These are phyloP conservation scores for Halcyon malimbica DNA, from an alignment of 2,113 vertebrate species.

Conservation along the genomic window DNA sequence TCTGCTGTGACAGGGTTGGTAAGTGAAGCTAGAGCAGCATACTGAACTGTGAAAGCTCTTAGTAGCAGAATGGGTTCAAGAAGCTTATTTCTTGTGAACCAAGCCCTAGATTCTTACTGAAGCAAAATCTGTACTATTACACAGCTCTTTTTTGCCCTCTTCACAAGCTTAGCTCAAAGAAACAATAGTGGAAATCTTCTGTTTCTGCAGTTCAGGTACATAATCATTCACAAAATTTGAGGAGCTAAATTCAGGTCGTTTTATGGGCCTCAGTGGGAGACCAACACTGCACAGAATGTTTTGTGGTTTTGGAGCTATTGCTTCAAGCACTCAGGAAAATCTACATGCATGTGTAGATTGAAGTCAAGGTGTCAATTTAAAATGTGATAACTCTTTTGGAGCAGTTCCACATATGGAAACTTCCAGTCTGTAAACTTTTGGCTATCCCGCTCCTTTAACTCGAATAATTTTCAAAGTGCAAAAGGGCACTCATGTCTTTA, in stretches of 20 bases:
- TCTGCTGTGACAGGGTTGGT: background rate
- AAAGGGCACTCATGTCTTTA: background rate
- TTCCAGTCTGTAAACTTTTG: background rate
- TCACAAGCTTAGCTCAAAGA: background rate
- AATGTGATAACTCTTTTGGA: background rate
- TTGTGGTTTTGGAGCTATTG: background rate
- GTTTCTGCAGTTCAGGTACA: background rate
- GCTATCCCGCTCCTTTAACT: background rate
- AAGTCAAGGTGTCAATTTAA: background rate
- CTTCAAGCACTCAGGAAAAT: background rate
- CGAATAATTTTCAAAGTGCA: background rate
- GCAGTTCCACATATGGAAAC: background rate
- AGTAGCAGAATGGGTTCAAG: background rate
- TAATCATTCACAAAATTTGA: background rate
- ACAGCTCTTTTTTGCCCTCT: background rate
- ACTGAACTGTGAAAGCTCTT: background rate
- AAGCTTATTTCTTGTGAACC: background rate
- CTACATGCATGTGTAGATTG: background rate
- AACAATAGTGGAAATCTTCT: background rate
- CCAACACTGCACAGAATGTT: background rate
- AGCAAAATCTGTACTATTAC: background rate
- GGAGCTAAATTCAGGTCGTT: background rate
- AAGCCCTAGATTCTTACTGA: background rate
- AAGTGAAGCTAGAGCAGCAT: background rate
- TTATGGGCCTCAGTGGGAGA: background rate